These are phyloP conservation scores for Toxotes jaculatrix DNA, from an alignment of 2,113 vertebrate species.

Conservation along the genomic window DNA sequence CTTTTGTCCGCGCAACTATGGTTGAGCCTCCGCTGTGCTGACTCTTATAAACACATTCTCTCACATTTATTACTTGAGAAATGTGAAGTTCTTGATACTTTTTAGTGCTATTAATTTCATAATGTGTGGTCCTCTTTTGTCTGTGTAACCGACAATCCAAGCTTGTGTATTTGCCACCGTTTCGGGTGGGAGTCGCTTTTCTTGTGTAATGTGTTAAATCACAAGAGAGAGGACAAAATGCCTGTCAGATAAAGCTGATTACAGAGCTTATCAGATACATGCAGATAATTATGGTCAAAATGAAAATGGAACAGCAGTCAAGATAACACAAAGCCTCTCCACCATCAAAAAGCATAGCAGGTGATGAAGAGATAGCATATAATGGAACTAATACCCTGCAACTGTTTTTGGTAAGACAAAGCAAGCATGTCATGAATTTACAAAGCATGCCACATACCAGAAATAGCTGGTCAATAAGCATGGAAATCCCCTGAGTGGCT, in stretches of 20 bases:
- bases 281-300: slow-evolving; percentile 76
- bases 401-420: slow-evolving; percentile 63
- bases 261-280: slow-evolving; percentile 77
- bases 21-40: background rate
- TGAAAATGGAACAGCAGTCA: slow-evolving; percentile 73
- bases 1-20: slow-evolving; percentile 29
- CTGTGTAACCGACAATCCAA: slow-evolving; percentile 28
- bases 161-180: slow-evolving; percentile 16
- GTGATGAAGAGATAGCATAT: slow-evolving; percentile 65
- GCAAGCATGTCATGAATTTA: slow-evolving; percentile 50
- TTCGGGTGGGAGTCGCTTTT: slow-evolving; percentile 51
- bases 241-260: slow-evolving; percentile 80
- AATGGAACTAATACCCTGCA: slow-evolving; percentile 42
- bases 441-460: slow-evolving; percentile 35
- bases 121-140: slow-evolving; percentile 27
- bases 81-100: background rate
- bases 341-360: slow-evolving; percentile 64
- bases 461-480: slow-evolving; percentile 39
- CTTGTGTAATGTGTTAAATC: slow-evolving; percentile 60
- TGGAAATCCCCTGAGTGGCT: slow-evolving; percentile 22
- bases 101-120: slow-evolving; percentile 15
- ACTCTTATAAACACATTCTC: slow-evolving; percentile 1
- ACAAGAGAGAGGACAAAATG: slow-evolving; percentile 46
- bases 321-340: slow-evolving; percentile 69
- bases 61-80: background rate